These are phyloP conservation scores for Formicarius rufipectus DNA, from an alignment of 2,113 vertebrate genomes.

Conservation along the genomic window DNA sequence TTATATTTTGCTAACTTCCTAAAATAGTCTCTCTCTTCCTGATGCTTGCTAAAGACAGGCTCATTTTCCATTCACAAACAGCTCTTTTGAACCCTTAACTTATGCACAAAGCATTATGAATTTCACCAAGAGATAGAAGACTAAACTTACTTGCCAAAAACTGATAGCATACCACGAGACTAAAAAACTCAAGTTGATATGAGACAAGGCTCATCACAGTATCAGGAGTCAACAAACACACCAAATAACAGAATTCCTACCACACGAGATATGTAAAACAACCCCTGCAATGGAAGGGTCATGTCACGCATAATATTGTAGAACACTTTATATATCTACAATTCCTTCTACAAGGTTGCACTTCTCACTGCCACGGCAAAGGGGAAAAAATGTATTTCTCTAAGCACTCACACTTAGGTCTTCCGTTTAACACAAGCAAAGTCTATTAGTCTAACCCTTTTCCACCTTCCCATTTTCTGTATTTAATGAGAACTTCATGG, in stretches of 20 bases:
- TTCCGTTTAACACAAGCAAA: not conserved
- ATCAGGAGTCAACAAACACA: not conserved
- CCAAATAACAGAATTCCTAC: not conserved
- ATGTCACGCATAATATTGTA: not conserved
- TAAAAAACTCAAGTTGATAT: not conserved
- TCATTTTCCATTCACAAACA: not conserved
- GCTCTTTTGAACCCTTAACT: not conserved
- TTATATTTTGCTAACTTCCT: not conserved
- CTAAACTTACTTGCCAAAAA: not conserved
- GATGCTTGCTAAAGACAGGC: not conserved
- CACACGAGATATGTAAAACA: not conserved
- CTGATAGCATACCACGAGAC: not conserved
- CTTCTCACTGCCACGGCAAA: not conserved
- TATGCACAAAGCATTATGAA: not conserved
- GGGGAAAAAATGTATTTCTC: not conserved
- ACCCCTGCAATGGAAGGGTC: not conserved
- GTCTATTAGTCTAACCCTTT: not conserved
- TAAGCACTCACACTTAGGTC: not conserved
- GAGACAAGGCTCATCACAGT: not conserved
- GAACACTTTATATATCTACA: not conserved
- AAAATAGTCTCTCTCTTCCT: not conserved
- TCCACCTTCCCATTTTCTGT: not conserved
- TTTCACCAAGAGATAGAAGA: not conserved
- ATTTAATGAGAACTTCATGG: not conserved
- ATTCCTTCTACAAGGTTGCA: not conserved